Conservation (phyloP, 1,140 invertebrate genomes). For the Cotesia vestalis region DNA sequence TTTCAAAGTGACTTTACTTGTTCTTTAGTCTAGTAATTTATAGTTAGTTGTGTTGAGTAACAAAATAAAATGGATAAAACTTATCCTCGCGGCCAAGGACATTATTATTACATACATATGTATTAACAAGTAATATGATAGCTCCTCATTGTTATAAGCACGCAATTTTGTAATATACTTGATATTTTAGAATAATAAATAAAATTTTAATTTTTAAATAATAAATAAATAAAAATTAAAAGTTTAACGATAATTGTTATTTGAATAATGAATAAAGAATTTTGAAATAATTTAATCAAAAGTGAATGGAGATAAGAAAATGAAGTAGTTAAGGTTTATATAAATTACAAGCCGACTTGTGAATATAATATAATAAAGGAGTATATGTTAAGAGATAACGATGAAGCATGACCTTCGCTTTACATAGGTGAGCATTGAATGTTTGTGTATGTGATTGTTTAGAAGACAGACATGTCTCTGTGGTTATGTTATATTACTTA, state of each 20-base stretch:
- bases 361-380: conserved; percentile 6
- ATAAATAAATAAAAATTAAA: too few species aligned
- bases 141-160: not conserved
- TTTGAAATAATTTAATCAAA: too few species aligned
- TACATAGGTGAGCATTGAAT: conserved; percentile 1
- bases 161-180: not conserved
- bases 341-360: not conserved
- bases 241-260: too few species aligned
- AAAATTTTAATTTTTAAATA: not conserved
- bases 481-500: too few species aligned
- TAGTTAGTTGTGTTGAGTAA: too few species aligned
- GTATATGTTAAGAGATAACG: conserved; percentile 47
- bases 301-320: conserved; percentile 12
- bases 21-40: too few species aligned
- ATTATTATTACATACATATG: not conserved
- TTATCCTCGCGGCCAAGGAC: conserved; percentile 22
- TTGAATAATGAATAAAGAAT: too few species aligned
- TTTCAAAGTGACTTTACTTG: too few species aligned
- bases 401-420: conserved; percentile 50
- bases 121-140: not conserved
- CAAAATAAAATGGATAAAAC: not conserved
- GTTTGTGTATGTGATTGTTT: conserved; percentile 33
- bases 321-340: not conserved
- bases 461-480: too few species aligned
- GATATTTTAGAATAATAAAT: not conserved